Evolutionary conservation across 2,888 invertebrate genomes (phyloP), one percentile per base, ranked within the genome.

Genomic region (Conops quadrifasciatus): DNA sequence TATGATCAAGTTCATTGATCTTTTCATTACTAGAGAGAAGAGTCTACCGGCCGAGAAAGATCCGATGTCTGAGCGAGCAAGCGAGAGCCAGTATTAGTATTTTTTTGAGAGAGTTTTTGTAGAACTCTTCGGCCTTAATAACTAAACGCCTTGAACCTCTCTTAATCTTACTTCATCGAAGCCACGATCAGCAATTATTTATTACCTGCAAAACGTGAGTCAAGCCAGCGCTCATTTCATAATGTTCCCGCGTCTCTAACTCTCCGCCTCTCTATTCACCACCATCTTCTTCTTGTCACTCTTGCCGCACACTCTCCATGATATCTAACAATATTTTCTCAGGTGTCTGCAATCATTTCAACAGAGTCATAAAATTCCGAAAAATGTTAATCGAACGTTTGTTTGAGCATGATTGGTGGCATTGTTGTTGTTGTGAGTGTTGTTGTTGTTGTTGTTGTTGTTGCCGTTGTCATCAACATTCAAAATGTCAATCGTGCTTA

Each of bases 381-480:
- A 59, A 59, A 16, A 30, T 26, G 30, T 36, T 59, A 26, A 30
- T 30, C 15, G 36, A 59, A 16, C 59, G 36, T 5, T 49, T 13
- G 45, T 5, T n/a, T 49, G 26, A 2, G 36, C 16, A 30, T 28
- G n/a, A 53, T 13, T 36, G 53, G 26, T 66, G 59, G 21, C 30
- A 60, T 66, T 59, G 36, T 21, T 45, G 19, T 30, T 4, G 30
- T n/a, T 30, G 66, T 19, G 16, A 36, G 26, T 66, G 59, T 21
- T 49, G 66, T 71, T 4, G 30, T n/a, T 30, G 66, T 19, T 36
- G 36, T 47, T 66, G 59, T 21, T 49, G 66, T 71, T 59, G 45
- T 24, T 49, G 24, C 28, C 15, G 2, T 43, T 36, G 47, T 65
- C 21, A 21, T 49, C 49, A 49, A 30, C 62, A 19, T 71, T 58